Evolutionary conservation across 2,888 invertebrate species (phyloP).

Genomic region (Brachyptera putata): DNA sequence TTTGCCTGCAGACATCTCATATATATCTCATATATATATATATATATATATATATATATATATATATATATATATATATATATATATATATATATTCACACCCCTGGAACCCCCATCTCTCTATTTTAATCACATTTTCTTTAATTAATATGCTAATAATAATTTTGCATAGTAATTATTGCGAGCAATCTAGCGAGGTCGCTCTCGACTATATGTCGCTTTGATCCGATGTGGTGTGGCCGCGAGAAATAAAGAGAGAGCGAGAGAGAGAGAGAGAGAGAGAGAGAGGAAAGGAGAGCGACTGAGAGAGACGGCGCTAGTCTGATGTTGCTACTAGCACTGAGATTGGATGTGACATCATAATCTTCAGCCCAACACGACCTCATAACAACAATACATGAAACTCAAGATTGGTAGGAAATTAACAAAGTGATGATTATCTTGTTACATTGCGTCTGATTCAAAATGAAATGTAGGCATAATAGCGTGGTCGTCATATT

Average conservation of each 20-base stretch:
- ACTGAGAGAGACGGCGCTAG: constrained; percentile 1
- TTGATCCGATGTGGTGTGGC: constrained; percentile 40
- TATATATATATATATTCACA: constrained; percentile 7
- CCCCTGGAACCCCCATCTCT: constrained; percentile 35
- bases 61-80: too few relatives aligned
- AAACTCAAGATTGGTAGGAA: constrained; percentile 2
- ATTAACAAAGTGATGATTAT: neutral
- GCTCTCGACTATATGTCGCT: constrained; percentile 45
- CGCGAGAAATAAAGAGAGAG: too few relatives aligned
- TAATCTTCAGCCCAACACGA: neutral
- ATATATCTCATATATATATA: too few relatives aligned
- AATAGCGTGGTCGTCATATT: too few relatives aligned
- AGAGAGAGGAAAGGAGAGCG: neutral
- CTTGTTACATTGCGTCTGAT: too few relatives aligned
- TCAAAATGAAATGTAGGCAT: too few relatives aligned
- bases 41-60: too few relatives aligned
- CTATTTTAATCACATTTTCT: constrained; percentile 53
- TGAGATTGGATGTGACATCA: constrained; percentile 2
- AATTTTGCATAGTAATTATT: constrained; percentile 53
- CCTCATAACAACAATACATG: neutral
- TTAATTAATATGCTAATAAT: constrained; percentile 52
- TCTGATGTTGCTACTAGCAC: neutral
- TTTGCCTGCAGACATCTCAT: neutral
- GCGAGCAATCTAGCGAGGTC: constrained; percentile 47
- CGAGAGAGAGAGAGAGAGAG: neutral